Evolutionary conservation across 1,140 invertebrate genomes (phyloP).

Genomic region (Zaprionus inermis): DNA sequence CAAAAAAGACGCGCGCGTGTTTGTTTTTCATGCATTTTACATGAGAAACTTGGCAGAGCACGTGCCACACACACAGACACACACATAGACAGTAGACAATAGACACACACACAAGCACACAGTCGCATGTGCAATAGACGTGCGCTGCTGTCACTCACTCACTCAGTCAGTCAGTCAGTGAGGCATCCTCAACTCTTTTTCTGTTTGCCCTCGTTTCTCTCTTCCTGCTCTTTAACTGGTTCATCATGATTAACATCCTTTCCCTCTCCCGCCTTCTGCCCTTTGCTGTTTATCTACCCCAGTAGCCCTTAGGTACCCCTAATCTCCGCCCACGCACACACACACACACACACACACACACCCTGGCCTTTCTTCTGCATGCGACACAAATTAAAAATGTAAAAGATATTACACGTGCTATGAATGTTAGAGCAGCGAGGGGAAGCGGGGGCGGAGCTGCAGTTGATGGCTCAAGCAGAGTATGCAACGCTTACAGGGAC

Average conservation of each 20-base stretch:
- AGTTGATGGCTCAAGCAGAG: constrained; percentile 27
- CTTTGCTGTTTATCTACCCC: background rate
- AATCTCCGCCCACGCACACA: background rate
- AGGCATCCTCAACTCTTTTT: constrained; percentile 15
- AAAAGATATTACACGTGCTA: constrained; percentile 48
- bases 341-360: no score
- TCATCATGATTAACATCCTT: constrained; percentile 75
- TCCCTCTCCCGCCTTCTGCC: background rate
- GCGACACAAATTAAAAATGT: constrained; percentile 67
- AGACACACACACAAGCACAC: constrained; percentile 5
- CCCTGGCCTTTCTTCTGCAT: background rate
- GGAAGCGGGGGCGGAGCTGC: constrained; percentile 3
- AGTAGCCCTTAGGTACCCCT: constrained; percentile 2
- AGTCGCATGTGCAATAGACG: constrained; percentile 5
- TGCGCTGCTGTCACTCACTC: constrained; percentile 4
- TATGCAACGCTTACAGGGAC: constrained; percentile 21
- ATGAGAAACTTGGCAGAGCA: constrained; percentile 48
- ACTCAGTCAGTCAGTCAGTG: constrained; percentile 21
- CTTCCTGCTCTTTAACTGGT: constrained; percentile 66
- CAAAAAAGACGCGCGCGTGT: constrained; percentile 69
- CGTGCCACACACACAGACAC: constrained; percentile 31
- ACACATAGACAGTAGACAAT: background rate
- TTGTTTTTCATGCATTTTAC: constrained; percentile 68
- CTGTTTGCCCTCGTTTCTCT: constrained; percentile 3
- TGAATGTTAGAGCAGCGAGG: background rate